Percentiles rank a stretch among this genome's conserved stretches.
Evolutionary conservation across 2,797 vertebrate species (phyloP).

Genomic region (Podarcis lilfordi): DNA sequence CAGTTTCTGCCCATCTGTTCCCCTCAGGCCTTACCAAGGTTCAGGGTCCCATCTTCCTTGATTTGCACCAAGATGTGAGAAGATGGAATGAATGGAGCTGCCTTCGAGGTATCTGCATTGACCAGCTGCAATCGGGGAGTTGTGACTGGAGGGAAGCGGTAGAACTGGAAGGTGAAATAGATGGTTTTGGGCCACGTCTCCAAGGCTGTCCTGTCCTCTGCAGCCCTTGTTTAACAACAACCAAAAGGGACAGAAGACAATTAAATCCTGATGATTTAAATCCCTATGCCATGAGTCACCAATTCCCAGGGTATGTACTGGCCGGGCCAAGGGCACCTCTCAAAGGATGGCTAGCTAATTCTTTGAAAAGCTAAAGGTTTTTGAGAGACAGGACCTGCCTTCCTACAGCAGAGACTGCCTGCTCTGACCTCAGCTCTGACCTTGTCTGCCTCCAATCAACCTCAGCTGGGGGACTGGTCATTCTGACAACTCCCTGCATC

Average conservation of each 20-base stretch:
- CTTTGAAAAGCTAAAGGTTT: not conserved
- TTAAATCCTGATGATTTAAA: accelerated
- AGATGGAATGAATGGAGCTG: conserved; percentile 5
- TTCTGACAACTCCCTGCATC: not conserved
- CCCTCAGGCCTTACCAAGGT: conserved; percentile 76
- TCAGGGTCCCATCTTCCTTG: conserved; percentile 77
- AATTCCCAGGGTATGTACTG: not conserved
- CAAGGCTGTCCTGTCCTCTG: conserved; percentile 42
- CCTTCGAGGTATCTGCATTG: conserved; percentile 37
- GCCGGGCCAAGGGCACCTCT: too few relatives aligned
- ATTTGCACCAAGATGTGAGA: conserved; percentile 81
- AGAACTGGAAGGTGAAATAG: conserved; percentile 96
- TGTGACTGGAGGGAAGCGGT: conserved; percentile 87
- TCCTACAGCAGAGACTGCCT: not conserved
- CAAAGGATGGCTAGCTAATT: not conserved
- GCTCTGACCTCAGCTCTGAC: not conserved
- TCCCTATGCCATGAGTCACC: accelerated
- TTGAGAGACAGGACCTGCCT: too few relatives aligned
- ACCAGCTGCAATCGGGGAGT: conserved; percentile 86
- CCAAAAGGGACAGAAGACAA: not conserved
- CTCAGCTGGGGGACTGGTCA: not conserved
- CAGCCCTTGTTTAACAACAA: conserved; percentile 73
- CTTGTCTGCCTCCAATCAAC: not conserved
- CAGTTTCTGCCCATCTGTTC: too few relatives aligned
- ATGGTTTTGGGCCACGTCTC: conserved; percentile 82